These are phyloP conservation scores for Enoplosus armatus DNA, from an alignment of 2,797 vertebrate species.

Conservation along the genomic window DNA sequence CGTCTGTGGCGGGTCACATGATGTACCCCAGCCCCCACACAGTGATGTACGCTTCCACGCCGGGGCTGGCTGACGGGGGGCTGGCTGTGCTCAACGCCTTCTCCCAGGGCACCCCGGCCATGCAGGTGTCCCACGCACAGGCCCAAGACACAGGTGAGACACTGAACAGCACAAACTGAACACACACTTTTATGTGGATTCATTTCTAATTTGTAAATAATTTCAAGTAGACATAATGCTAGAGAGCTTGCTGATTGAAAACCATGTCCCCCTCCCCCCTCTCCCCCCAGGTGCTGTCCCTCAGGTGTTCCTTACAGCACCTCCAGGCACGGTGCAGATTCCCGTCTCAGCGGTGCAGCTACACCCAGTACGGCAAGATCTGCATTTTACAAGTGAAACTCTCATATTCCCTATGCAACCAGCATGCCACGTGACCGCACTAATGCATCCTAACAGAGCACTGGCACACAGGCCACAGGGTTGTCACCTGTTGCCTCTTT, in stretches of 20 bases:
- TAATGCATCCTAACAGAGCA: slow-evolving; percentile 78
- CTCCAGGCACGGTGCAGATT: slow-evolving; percentile 97
- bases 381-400: slow-evolving; percentile 90
- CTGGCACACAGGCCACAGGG: slow-evolving; percentile 45
- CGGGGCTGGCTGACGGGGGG: slow-evolving; percentile 91
- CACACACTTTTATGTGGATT: neutral
- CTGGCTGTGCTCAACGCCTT: slow-evolving; percentile 98
- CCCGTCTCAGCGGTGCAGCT: slow-evolving; percentile 97
- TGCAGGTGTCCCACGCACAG: slow-evolving; percentile 97
- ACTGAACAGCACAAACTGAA: neutral
- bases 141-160: slow-evolving; percentile 93
- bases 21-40: slow-evolving; percentile 97
- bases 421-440: slow-evolving; percentile 84
- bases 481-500: slow-evolving; percentile 32
- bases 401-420: slow-evolving; percentile 85
- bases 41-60: slow-evolving; percentile 96
- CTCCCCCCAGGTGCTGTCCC: slow-evolving; percentile 82
- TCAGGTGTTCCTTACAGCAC: slow-evolving; percentile 96
- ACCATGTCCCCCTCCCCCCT: neutral
- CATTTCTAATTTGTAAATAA: neutral
- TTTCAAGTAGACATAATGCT: neutral
- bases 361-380: slow-evolving; percentile 95
- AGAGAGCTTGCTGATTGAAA: neutral
- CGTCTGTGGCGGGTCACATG: slow-evolving; percentile 97
- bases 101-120: slow-evolving; percentile 92